These are phyloP conservation scores for Oreonectes daqikongensis DNA, from an alignment of 2,797 vertebrate genomes.

Conservation along the genomic window DNA sequence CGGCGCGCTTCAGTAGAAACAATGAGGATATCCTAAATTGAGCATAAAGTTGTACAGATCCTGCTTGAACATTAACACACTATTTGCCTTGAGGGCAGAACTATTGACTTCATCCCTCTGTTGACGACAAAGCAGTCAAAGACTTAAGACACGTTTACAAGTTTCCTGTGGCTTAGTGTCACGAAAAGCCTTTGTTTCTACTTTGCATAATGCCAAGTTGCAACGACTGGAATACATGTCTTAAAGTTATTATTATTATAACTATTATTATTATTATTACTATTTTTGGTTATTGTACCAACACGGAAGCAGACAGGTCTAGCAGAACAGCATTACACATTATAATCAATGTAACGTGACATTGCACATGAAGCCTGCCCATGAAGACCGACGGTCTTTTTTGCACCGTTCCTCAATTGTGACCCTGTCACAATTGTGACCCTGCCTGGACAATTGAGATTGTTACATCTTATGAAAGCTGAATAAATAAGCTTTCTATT, in stretches of 20 bases:
- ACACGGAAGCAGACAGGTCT: background rate
- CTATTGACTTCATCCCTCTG: slow-evolving; percentile 15
- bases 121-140: background rate
- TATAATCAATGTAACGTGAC: background rate
- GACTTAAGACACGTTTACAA: background rate
- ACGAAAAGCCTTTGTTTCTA: background rate
- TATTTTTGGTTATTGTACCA: background rate
- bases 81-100: slow-evolving; percentile 47
- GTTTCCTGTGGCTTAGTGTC: too few species aligned
- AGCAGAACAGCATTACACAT: background rate
- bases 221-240: too few species aligned
- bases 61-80: slow-evolving; percentile 15
- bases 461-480: too few species aligned
- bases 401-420: background rate
- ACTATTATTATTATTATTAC: too few species aligned
- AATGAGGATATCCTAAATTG: background rate
- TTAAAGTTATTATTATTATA: too few species aligned
- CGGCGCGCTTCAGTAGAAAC: background rate
- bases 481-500: too few species aligned
- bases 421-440: too few species aligned
- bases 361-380: too few species aligned
- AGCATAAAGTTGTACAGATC: slow-evolving; percentile 7
- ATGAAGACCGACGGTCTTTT: background rate
- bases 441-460: too few species aligned
- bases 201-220: background rate